Conservation (phyloP, 2,797 vertebrate genomes). For the Zenarchopterus dispar region DNA sequence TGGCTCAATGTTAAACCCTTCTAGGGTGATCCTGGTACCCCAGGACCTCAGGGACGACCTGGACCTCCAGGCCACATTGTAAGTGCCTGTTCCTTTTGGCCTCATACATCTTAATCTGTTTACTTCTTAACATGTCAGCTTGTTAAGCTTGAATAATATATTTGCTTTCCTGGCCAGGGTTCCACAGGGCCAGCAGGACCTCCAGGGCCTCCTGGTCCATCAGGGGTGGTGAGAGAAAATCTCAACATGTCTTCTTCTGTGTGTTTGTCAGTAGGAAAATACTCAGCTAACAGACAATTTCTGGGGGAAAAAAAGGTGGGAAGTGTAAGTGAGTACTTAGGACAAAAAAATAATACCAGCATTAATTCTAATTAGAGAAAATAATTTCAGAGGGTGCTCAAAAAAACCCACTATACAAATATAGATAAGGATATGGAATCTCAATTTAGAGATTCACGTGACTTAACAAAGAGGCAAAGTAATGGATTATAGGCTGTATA, state of each 20-base stretch:
- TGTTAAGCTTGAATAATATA: constrained; percentile 8
- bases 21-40: constrained; percentile 90
- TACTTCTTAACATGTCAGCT: neutral
- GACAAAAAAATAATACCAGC: neutral
- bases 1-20: constrained; percentile 39
- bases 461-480: neutral
- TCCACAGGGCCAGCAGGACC: constrained; percentile 69
- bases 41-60: constrained; percentile 88
- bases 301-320: no score
- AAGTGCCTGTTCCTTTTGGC: constrained; percentile 66
- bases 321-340: neutral
- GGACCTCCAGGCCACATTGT: constrained; percentile 89
- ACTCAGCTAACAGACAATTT: no score
- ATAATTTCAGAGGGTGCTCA: constrained; percentile 1
- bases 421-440: neutral
- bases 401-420: no score
- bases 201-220: constrained; percentile 66
- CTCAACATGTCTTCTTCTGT: constrained; percentile 6
- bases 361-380: constrained; percentile 16
- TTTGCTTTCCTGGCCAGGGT: constrained; percentile 59
- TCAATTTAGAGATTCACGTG: constrained; percentile 5
- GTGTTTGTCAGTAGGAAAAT: constrained; percentile 1
- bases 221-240: constrained; percentile 69
- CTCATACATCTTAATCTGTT: neutral
- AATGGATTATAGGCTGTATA: neutral